Evolutionary conservation across 2,113 vertebrate genomes (phyloP), one percentile per base, ranked within the genome.

Genomic region (Abramis brama): DNA sequence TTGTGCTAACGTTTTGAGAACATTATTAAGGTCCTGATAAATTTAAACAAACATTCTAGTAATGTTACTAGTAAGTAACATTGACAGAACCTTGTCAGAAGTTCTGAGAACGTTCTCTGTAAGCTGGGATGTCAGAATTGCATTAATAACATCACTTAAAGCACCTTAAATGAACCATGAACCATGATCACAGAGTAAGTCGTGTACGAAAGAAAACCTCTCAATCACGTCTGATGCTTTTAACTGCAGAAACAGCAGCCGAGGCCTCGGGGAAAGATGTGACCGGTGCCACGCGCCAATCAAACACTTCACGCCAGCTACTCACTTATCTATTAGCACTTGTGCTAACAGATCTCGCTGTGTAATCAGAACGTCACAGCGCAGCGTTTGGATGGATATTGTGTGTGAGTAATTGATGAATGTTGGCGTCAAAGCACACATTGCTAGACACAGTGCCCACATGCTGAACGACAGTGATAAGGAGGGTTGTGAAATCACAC

Each of bases 381-480:
- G 4, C 36, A 8, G 36, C 25, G 1, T 33, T 30, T 39, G 33
- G 50, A 33, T 39, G 47, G 66, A 73, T 81, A 45, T 64, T 50
- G 74, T 79, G 80, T 27, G 64, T 71, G 25, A 47, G 50, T 84
- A 30, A 73, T 79, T 73, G 82, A 70, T 64, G 39, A 76, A 47
- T 62, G 36, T 15, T 75, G 68, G 9, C 59, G 39, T 30, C 62
- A 45, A 70, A 52, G 21, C 19, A 13, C 57, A 33, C 59, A 71
- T 55, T 8, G 50, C 30, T 55, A 79, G 81, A 84, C 73, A 70
- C 50, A 78, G 23, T n/a, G 73, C 80, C 50, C 73, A 10, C 81
- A 68, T 68, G 30, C 30, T 27, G 79, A 76, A 45, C 3, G 64
- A 47, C 62, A 21, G 19, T 30, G 86, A 87, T 87, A 87, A 84